Conservation (phyloP, 30 jellyfish, hydroid and myxozoan species). For the Turritopsis rubra region DNA sequence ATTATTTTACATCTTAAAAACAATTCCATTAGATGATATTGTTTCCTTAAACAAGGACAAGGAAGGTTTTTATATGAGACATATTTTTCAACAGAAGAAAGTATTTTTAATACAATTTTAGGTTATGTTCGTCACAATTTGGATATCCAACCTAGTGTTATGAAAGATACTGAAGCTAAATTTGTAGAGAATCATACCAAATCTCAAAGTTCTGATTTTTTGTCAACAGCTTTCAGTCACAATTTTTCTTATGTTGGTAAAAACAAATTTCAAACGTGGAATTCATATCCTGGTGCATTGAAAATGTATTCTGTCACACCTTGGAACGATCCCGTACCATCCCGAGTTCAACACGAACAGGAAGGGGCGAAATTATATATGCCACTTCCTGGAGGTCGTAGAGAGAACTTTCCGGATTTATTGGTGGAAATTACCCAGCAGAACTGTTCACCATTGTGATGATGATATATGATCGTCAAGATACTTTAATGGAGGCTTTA, state of each 20-base stretch:
- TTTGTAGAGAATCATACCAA: background rate
- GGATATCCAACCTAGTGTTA: slow-evolving; percentile 50
- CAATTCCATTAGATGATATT: slow-evolving; percentile 39
- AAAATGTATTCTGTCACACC: slow-evolving; percentile 43
- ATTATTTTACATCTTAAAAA: slow-evolving; percentile 30
- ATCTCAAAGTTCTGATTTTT: background rate
- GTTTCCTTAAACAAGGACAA: slow-evolving; percentile 39
- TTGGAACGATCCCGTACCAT: slow-evolving; percentile 33
- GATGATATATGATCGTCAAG: slow-evolving; percentile 29
- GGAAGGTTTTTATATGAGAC: slow-evolving; percentile 57
- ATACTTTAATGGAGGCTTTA: slow-evolving; percentile 56
- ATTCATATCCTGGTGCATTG: slow-evolving; percentile 63
- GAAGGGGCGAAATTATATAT: slow-evolving; percentile 30
- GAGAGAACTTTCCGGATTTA: slow-evolving; percentile 26
- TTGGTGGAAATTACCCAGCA: slow-evolving; percentile 61
- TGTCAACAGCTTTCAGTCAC: slow-evolving; percentile 21
- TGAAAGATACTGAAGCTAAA: slow-evolving; percentile 19
- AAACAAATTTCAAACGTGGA: slow-evolving; percentile 38
- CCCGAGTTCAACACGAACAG: slow-evolving; percentile 39
- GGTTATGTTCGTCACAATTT: slow-evolving; percentile 33
- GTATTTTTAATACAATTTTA: slow-evolving; percentile 31
- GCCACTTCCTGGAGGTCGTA: slow-evolving; percentile 54
- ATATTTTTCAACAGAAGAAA: slow-evolving; percentile 36
- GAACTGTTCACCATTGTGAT: slow-evolving; percentile 62
- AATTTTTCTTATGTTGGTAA: slow-evolving; percentile 46